phyloP scores from a whole-genome alignment of 2,888 invertebrate genomes.

The Lochmaea crataegi region DNA sequence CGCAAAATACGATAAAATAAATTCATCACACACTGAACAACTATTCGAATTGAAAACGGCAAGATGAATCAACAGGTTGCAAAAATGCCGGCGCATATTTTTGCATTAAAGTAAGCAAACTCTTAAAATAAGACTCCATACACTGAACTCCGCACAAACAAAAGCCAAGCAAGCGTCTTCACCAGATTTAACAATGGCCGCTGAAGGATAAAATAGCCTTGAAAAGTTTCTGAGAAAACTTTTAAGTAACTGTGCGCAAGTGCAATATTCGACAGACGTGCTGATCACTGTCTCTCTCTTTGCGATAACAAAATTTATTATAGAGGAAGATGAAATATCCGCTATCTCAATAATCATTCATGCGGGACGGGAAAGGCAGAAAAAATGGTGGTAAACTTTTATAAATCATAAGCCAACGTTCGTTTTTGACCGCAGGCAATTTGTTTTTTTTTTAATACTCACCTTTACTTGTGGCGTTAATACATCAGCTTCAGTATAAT shows the following conservation, averaged over 20 bases:
- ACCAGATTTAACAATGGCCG: conserved; percentile 63
- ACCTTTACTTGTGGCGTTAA: conserved; percentile 45
- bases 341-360: conserved; percentile 44
- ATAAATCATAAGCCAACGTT: conserved; percentile 48
- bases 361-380: conserved; percentile 52
- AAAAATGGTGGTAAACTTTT: conserved; percentile 56
- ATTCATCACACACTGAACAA: conserved; percentile 44
- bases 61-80: conserved; percentile 55
- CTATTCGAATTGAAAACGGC: conserved; percentile 34
- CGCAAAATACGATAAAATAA: conserved; percentile 38
- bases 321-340: conserved; percentile 27
- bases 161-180: conserved; percentile 59
- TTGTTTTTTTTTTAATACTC: conserved; percentile 42
- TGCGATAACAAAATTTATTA: conserved; percentile 16
- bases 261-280: conserved; percentile 46
- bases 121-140: conserved; percentile 29
- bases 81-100: conserved; percentile 48
- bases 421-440: conserved; percentile 49
- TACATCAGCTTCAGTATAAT: conserved; percentile 30
- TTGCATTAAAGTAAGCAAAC: conserved; percentile 39
- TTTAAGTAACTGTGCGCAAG: conserved; percentile 60
- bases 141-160: conserved; percentile 45
- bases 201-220: conserved; percentile 64
- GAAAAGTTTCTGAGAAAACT: conserved; percentile 64
- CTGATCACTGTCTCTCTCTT: conserved; percentile 48